Conservation (phyloP, 2,888 invertebrate species). For the Argyresthia albistria region DNA sequence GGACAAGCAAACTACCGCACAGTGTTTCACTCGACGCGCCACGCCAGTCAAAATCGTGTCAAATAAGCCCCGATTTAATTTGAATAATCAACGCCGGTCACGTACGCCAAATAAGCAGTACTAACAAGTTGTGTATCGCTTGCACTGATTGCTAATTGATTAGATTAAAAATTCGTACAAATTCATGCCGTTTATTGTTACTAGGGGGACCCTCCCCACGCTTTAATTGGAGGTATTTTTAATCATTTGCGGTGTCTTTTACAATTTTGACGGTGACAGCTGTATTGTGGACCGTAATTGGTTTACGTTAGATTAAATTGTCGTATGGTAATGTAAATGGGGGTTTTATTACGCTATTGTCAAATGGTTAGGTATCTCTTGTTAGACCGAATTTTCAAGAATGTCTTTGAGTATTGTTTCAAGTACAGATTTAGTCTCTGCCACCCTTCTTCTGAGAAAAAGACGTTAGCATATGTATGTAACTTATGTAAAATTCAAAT, state of each 20-base stretch:
- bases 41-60: slow-evolving; percentile 37
- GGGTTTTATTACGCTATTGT: too few species aligned
- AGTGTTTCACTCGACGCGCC: slow-evolving; percentile 22
- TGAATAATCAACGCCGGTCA: slow-evolving; percentile 59
- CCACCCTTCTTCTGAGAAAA: too few species aligned
- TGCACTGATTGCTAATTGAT: slow-evolving; percentile 74
- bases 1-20: slow-evolving; percentile 18
- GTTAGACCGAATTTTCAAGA: too few species aligned
- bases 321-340: too few species aligned
- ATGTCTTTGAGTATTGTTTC: too few species aligned
- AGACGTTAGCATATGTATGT: too few species aligned
- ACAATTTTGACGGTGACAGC: slow-evolving; percentile 55
- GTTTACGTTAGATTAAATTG: neutral
- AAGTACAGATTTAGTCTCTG: too few species aligned
- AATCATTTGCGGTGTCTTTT: slow-evolving; percentile 50
- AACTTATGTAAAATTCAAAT: too few species aligned
- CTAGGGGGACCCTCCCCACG: slow-evolving; percentile 26
- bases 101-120: slow-evolving; percentile 66
- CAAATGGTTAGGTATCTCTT: too few species aligned
- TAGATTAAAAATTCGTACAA: slow-evolving; percentile 68
- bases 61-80: slow-evolving; percentile 35
- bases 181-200: slow-evolving; percentile 54
- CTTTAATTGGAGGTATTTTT: slow-evolving; percentile 54
- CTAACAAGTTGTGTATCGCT: slow-evolving; percentile 70
- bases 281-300: slow-evolving; percentile 20